These are phyloP conservation scores for Nansenia antarctica DNA, from an alignment of 2,113 vertebrate species.

Conservation along the genomic window DNA sequence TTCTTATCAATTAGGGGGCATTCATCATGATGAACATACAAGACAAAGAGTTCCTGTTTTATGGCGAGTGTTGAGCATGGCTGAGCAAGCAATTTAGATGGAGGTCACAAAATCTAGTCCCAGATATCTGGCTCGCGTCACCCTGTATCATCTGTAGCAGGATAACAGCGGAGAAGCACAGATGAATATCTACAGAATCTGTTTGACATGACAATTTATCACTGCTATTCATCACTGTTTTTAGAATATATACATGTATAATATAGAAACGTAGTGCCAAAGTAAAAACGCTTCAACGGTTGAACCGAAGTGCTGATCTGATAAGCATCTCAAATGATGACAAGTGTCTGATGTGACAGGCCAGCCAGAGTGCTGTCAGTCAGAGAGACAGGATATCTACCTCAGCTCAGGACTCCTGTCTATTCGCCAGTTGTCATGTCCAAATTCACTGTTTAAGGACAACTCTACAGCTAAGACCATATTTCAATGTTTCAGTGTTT, in stretches of 20 bases:
- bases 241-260: background rate
- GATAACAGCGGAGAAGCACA: background rate
- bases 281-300: background rate
- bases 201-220: no score
- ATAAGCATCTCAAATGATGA: background rate
- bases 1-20: slow-evolving; percentile 18
- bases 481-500: no score
- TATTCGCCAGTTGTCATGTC: background rate
- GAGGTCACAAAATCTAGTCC: slow-evolving; percentile 5
- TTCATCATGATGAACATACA: slow-evolving; percentile 7
- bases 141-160: background rate
- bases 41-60: slow-evolving; percentile 47
- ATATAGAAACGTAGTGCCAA: background rate
- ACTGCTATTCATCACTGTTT: background rate
- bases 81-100: slow-evolving; percentile 10
- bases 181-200: no score
- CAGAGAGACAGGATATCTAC: background rate
- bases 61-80: background rate
- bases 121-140: background rate
- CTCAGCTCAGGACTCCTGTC: background rate
- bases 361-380: slow-evolving; percentile 2
- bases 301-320: background rate
- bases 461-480: background rate
- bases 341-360: background rate
- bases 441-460: background rate